Percentiles rank a stretch among this genome's conserved stretches.
phyloP scores from a whole-genome alignment of 1,140 invertebrate species.

The Danaus melanippus region DNA sequence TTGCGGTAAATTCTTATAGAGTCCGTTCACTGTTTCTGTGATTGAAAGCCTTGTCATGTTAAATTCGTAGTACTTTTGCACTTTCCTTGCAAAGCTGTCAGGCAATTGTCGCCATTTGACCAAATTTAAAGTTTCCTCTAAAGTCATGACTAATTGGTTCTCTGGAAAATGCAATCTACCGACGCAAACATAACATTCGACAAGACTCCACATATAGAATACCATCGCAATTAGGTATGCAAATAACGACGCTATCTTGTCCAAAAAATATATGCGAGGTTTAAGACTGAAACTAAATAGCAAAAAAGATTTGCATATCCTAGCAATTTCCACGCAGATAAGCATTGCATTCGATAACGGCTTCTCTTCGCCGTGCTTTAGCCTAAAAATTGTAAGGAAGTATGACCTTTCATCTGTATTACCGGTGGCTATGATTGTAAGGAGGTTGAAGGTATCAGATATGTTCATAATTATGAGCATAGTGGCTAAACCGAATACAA shows the following conservation, averaged over 20 bases:
- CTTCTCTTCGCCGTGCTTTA: constrained; percentile 13
- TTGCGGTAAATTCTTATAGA: no score
- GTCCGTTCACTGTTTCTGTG: no score
- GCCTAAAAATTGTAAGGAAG: constrained; percentile 9
- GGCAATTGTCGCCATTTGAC: constrained; percentile 1
- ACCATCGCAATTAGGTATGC: constrained; percentile 23
- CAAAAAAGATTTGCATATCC: constrained; percentile 25
- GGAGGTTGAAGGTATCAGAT: constrained; percentile 18
- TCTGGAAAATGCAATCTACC: constrained; percentile 16
- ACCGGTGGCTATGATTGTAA: constrained; percentile 13
- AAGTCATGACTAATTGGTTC: constrained; percentile 6
- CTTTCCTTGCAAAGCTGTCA: no score
- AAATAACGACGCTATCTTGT: constrained; percentile 21
- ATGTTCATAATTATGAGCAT: constrained; percentile 21
- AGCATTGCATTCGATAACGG: constrained; percentile 9
- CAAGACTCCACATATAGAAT: constrained; percentile 24
- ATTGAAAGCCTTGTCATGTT: no score
- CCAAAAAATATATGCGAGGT: constrained; percentile 16
- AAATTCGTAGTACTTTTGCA: no score
- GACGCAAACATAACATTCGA: constrained; percentile 19
- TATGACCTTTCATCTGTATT: constrained; percentile 13
- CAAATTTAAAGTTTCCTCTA: constrained; percentile 16
- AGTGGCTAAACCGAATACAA: constrained; percentile 18
- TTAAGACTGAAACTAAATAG: constrained; percentile 26
- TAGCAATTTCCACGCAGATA: constrained; percentile 19